phyloP scores from a whole-genome alignment of 2,797 vertebrate genomes.

The Spinus pinus region DNA sequence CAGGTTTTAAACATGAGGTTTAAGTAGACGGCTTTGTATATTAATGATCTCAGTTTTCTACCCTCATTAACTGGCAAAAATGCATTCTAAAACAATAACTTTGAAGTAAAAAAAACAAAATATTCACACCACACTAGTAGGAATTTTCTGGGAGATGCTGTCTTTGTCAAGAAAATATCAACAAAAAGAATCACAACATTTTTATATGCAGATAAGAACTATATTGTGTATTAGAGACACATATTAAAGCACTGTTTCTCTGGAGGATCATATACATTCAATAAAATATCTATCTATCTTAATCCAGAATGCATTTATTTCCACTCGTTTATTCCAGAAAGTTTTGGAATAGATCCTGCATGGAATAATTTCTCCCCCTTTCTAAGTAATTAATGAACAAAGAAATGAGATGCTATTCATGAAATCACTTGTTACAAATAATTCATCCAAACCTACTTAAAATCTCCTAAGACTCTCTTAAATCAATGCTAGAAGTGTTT shows the following conservation, averaged over 20 bases:
- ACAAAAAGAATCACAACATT: background rate
- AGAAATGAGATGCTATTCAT: background rate
- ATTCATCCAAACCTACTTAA: background rate
- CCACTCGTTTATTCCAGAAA: background rate
- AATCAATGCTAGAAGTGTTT: background rate
- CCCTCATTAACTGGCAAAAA: background rate
- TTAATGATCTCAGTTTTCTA: background rate
- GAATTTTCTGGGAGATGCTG: background rate
- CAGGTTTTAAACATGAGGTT: background rate
- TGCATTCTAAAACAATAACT: background rate
- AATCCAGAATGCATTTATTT: background rate
- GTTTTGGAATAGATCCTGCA: background rate
- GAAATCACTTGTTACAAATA: background rate
- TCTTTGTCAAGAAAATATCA: background rate
- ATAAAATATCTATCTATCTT: background rate
- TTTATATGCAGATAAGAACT: background rate
- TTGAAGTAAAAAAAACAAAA: background rate
- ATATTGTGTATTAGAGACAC: rapidly evolving
- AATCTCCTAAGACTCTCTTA: background rate
- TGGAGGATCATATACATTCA: background rate
- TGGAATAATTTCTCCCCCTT: background rate
- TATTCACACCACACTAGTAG: background rate
- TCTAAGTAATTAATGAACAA: background rate
- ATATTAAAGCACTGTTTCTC: background rate
- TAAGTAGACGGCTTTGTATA: background rate